Conservation (phyloP, 2,888 invertebrate genomes). For the Yponomeuta evonymella region DNA sequence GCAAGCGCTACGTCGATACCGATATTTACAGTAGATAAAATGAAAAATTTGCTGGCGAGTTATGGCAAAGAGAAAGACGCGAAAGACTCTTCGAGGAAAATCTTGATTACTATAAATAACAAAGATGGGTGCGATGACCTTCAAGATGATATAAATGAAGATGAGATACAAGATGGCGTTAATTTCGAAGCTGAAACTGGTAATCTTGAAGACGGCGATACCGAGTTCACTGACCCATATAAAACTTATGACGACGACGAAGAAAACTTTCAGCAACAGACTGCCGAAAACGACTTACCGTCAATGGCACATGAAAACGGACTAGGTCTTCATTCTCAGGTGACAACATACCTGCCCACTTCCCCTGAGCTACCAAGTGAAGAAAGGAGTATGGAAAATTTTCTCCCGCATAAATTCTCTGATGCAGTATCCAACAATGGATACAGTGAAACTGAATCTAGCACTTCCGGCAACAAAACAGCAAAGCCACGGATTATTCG, state of each 20-base stretch:
- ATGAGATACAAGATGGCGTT: not conserved
- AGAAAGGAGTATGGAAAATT: not conserved
- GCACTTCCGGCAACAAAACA: not conserved
- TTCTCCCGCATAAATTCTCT: not conserved
- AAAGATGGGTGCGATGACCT: not conserved
- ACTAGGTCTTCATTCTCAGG: not conserved
- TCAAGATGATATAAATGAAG: not conserved
- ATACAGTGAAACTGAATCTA: not conserved
- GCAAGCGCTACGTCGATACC: constrained; percentile 28
- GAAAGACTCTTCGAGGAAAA: not conserved
- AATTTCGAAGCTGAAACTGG: not conserved
- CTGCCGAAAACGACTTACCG: not conserved
- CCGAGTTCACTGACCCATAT: not conserved
- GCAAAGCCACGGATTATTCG: constrained; percentile 25
- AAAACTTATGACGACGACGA: not conserved
- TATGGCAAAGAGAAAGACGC: constrained; percentile 4
- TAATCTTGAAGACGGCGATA: not conserved
- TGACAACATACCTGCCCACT: not conserved
- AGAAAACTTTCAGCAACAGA: not conserved
- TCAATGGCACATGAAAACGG: not conserved
- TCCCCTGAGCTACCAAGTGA: not conserved
- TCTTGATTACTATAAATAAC: not conserved
- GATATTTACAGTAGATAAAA: constrained; percentile 35
- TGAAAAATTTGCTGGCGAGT: constrained; percentile 30
- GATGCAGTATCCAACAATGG: not conserved